phyloP scores from a whole-genome alignment of 2,888 invertebrate genomes.

The Andrena bucephala region DNA sequence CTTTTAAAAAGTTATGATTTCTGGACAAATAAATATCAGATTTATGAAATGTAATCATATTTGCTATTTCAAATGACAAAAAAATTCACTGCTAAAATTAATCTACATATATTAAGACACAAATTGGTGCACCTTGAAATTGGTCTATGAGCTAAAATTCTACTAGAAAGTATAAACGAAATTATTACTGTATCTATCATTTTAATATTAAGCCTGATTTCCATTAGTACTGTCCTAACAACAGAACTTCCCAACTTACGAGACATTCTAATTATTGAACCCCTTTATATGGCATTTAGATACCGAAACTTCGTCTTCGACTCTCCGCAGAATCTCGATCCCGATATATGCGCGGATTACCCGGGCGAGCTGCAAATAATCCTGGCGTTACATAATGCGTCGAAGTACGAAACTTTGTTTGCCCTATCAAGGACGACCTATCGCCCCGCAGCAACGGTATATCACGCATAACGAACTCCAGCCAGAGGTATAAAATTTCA shows the following conservation, averaged over 20 bases:
- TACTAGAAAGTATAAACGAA: neutral
- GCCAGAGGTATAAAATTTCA: slow-evolving; percentile 30
- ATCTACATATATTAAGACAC: no score
- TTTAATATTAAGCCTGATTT: neutral
- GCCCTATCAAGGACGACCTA: slow-evolving; percentile 10
- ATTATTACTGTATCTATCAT: neutral
- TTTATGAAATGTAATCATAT: no score
- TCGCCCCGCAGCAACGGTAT: neutral
- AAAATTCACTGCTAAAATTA: no score
- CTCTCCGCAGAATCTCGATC: slow-evolving; percentile 22
- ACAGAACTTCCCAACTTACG: neutral
- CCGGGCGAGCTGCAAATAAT: slow-evolving; percentile 30
- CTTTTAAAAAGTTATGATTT: no score
- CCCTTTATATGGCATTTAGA: slow-evolving; percentile 9
- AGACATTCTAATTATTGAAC: slow-evolving; percentile 10
- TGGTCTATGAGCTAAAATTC: no score
- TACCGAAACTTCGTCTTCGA: slow-evolving; percentile 35
- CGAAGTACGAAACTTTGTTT: slow-evolving; percentile 25
- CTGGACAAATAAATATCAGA: no score
- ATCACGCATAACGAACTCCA: slow-evolving; percentile 3
- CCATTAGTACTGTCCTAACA: neutral
- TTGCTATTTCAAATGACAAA: no score
- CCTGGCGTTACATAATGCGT: slow-evolving; percentile 26
- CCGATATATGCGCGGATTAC: slow-evolving; percentile 21
- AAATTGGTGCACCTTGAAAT: no score